A percentile compares a stretch with the other conserved stretches of the same genome.
Evolutionary conservation across 2,113 vertebrate genomes (phyloP).

Genomic region (Vombatus ursinus): DNA sequence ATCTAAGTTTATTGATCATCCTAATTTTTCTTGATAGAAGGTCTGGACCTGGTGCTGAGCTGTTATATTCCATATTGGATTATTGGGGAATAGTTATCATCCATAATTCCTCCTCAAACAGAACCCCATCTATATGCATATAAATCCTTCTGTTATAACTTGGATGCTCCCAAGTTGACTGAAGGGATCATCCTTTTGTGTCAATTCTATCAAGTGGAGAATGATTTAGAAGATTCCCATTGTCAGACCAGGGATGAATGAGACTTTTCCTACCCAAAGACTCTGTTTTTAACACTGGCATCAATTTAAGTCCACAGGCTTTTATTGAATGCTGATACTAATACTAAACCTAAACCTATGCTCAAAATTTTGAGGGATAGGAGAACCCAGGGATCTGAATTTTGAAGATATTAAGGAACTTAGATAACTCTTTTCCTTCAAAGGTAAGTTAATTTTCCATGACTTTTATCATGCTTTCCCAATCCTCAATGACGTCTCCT

Average conservation of each 20-base stretch:
- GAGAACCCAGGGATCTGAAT: neutral
- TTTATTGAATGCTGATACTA: neutral
- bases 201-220: neutral
- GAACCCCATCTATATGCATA: neutral
- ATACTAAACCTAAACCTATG: neutral
- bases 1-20: neutral
- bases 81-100: neutral
- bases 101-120: neutral
- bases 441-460: neutral
- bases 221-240: too few relatives aligned
- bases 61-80: neutral
- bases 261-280: neutral
- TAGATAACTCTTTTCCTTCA: neutral
- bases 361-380: neutral
- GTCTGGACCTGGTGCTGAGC: neutral
- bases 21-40: neutral
- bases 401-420: neutral
- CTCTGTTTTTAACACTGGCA: neutral
- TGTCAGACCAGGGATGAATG: neutral
- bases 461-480: neutral
- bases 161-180: neutral
- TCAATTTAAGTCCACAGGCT: neutral
- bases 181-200: neutral
- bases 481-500: neutral
- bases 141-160: neutral